Conservation (phyloP, 2,113 vertebrate species). For the Macrotis lagotis region DNA sequence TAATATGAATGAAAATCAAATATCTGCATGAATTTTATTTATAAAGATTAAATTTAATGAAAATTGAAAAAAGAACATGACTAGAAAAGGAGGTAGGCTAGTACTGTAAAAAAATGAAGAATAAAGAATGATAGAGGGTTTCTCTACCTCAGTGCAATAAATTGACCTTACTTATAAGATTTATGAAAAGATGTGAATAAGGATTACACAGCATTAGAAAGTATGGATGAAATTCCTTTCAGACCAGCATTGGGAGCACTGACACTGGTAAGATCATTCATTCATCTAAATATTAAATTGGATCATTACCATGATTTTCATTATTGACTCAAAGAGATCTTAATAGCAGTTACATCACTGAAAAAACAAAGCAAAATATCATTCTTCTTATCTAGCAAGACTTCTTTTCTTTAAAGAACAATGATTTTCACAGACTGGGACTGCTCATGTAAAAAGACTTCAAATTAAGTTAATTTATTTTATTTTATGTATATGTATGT, state of each 20-base stretch:
- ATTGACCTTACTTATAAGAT: not conserved
- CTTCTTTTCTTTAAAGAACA: not conserved
- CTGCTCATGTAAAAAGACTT: not conserved
- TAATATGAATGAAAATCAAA: no score
- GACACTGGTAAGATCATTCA: not conserved
- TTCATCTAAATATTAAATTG: not conserved
- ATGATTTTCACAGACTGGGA: not conserved
- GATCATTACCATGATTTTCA: not conserved
- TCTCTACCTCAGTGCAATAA: not conserved
- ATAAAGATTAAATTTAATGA: no score
- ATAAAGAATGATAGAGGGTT: not conserved
- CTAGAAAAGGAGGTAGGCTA: not conserved
- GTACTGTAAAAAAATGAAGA: not conserved
- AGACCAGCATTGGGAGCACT: not conserved
- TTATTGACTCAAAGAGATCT: not conserved
- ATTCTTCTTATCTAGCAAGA: no score
- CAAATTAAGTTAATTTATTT: not conserved
- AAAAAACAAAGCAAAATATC: no score
- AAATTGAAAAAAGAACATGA: no score
- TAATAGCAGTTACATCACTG: not conserved
- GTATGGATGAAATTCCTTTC: not conserved
- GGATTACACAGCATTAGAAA: not conserved
- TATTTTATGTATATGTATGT: no score
- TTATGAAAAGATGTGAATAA: not conserved
- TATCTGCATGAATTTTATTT: no score